Base-by-base conservation (phyloP, 2,888 invertebrate species). In the Villa cingulata region DNA sequence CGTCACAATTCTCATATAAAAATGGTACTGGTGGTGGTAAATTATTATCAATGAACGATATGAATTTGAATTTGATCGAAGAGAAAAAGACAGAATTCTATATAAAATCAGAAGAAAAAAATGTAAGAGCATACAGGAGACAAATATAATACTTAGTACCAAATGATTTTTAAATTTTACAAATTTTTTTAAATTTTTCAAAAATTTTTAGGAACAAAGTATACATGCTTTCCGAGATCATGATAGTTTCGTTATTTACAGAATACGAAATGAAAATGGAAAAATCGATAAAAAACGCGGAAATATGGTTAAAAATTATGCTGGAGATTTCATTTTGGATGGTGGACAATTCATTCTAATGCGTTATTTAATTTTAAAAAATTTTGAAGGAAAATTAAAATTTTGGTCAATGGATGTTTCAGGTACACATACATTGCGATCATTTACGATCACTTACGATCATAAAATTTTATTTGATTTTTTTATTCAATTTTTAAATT, bases 311-410 rank as follows among this genome's bases (percentile, higher is more conserved):
- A 10, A 46, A 6, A 46, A 46, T 10, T 36, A 14, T 17, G 43
- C 34, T 9, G 60, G 63, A 27, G 52, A 56, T 2, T 59, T 66
- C 16, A 49, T 66, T 1, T 52, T 62, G 9, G 64, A 65, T 37
- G 65, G 64, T 2, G 65, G 65, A 27, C 55, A 60, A 3, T 59
- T 62, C 55, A 51, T 66, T 16, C 52, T 66, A 0, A 61, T 64
- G 58, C 57, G 65, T 0, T 57, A 64, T 47, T 48, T 66, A 23
- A 53, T 64, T 6, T 51, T 60, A 12, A 56, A 59, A 41, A 59
- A 59, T 29, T 64, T 59, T 36, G 46, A 53, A 1, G 66, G 67
- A 2, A 53, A 48, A 34, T 58, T 58, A 32, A 55, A 62, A 34
- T 60, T 61, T 34, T 65, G 58, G 49, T 60, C 65, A 0, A 58